These are phyloP conservation scores for Labeo rohita DNA, from an alignment of 2,113 vertebrate species.

Conservation along the genomic window DNA sequence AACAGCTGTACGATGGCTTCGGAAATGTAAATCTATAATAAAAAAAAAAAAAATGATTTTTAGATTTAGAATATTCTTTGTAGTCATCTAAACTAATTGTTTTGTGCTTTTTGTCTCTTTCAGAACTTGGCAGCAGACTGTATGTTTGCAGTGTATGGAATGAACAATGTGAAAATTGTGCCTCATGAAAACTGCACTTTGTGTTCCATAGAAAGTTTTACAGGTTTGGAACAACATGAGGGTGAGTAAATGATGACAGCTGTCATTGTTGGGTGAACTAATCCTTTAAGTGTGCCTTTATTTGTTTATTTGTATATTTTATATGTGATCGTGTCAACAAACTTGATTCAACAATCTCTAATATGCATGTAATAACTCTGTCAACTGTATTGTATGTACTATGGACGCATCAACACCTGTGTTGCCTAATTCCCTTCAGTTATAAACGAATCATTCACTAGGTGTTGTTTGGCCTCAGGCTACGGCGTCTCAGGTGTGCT, in stretches of 20 bases:
- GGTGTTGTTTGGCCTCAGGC: neutral
- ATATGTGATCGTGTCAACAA: neutral
- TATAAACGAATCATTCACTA: slow-evolving; percentile 10
- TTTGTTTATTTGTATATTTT: neutral
- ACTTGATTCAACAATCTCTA: neutral
- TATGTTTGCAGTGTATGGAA: neutral
- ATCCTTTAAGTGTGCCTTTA: too few species aligned
- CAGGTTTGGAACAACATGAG: neutral
- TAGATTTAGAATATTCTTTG: too few species aligned
- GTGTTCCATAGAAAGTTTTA: neutral
- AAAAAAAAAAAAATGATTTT: neutral
- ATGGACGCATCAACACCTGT: neutral
- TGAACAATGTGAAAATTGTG: neutral
- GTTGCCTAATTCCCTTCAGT: neutral
- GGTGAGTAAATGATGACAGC: neutral
- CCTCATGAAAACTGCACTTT: neutral
- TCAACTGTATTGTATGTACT: neutral
- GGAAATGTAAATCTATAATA: neutral
- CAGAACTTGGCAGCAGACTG: neutral
- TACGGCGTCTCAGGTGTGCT: neutral
- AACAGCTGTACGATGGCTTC: neutral
- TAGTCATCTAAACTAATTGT: neutral
- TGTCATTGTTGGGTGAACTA: neutral
- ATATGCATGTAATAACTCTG: neutral
- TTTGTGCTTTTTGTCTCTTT: neutral